Percentiles rank a stretch among this genome's conserved stretches.
Evolutionary conservation across 2,797 vertebrate species (phyloP).

Genomic region (Ptychadena robeensis): DNA sequence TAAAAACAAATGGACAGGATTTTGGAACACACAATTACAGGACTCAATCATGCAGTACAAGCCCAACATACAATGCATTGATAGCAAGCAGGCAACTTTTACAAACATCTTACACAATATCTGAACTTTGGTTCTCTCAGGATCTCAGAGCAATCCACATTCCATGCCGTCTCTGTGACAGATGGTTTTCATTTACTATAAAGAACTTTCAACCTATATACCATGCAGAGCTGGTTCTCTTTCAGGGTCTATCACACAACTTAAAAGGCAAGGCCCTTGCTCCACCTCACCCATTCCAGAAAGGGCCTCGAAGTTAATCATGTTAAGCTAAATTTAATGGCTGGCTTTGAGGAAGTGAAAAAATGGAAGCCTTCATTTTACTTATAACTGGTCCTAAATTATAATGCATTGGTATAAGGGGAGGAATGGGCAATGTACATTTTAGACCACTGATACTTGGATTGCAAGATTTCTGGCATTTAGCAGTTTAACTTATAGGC

Average conservation of each 20-base stretch:
- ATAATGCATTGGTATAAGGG: too few species aligned
- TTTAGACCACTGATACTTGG: too few species aligned
- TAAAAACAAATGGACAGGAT: constrained; percentile 2
- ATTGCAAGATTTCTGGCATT: too few species aligned
- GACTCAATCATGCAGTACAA: constrained; percentile 32
- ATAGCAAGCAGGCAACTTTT: constrained; percentile 2
- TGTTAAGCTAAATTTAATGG: neutral
- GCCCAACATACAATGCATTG: constrained; percentile 5
- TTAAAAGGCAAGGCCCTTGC: neutral
- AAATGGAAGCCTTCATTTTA: too few species aligned
- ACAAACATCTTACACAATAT: neutral
- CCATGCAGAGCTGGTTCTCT: neutral
- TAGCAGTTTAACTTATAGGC: too few species aligned
- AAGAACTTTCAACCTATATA: constrained; percentile 9
- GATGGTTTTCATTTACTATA: constrained; percentile 29
- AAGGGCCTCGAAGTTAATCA: neutral
- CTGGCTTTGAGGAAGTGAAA: neutral
- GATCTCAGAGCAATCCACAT: constrained; percentile 35
- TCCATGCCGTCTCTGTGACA: constrained; percentile 28
- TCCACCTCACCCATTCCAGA: neutral
- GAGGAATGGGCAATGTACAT: too few species aligned
- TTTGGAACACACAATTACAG: neutral
- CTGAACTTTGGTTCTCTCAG: constrained; percentile 28
- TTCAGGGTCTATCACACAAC: neutral
- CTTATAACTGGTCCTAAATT: too few species aligned